Conservation (phyloP, 1,140 invertebrate genomes). For the Musca domestica region DNA sequence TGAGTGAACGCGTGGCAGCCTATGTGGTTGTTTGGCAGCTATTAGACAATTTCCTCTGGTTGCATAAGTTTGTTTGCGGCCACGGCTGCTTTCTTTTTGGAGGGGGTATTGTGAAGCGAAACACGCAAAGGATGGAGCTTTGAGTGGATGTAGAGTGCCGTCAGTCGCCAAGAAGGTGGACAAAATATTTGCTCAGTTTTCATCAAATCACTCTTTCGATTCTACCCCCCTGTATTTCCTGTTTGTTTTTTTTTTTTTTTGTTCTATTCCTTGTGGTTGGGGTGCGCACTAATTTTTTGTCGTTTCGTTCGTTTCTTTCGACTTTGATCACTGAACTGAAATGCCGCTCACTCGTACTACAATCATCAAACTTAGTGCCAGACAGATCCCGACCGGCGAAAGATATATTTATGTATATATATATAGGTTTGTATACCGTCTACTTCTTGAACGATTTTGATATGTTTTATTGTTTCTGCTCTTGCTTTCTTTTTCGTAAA, state of each 20-base stretch:
- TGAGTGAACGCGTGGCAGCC: neutral
- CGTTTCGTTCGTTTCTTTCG: slow-evolving; percentile 18
- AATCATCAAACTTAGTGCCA: neutral
- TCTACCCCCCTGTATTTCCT: neutral
- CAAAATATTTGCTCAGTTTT: slow-evolving; percentile 12
- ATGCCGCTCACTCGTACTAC: neutral
- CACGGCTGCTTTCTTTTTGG: too few species aligned
- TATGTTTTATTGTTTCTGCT: too few species aligned
- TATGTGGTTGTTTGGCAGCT: neutral
- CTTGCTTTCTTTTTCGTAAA: neutral
- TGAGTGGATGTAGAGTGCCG: neutral
- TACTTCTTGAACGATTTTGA: too few species aligned
- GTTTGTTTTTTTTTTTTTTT: neutral
- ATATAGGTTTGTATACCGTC: neutral
- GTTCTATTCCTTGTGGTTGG: too few species aligned
- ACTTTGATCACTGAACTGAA: slow-evolving; percentile 18
- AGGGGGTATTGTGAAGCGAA: too few species aligned
- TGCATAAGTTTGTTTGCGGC: neutral
- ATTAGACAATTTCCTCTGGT: neutral
- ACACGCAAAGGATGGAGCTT: neutral
- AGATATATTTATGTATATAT: neutral
- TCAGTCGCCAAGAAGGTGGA: too few species aligned
- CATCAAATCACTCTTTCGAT: too few species aligned
- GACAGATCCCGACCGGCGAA: neutral
- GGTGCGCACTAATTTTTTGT: too few species aligned